phyloP scores from a whole-genome alignment of 2,113 vertebrate genomes.

The Sinocyclocheilus anshuiensis region DNA sequence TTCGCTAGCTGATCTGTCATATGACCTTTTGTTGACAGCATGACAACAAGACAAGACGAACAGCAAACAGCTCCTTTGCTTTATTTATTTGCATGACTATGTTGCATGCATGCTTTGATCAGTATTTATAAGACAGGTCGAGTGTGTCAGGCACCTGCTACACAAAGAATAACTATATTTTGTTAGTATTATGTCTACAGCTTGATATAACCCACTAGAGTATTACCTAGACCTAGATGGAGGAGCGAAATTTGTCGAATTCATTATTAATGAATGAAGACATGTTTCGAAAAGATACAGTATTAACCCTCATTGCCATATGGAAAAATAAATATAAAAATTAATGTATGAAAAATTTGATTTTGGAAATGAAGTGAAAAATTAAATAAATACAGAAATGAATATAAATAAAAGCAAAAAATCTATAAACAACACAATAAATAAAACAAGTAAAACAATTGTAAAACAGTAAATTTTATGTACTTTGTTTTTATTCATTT shows the following conservation, averaged over 20 bases:
- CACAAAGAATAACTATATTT: neutral
- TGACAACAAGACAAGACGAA: neutral
- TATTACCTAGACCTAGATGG: neutral
- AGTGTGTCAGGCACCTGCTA: neutral
- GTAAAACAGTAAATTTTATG: neutral
- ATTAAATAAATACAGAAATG: neutral
- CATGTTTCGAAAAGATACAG: neutral
- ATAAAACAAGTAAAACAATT: neutral
- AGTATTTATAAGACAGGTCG: neutral
- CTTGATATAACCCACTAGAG: neutral
- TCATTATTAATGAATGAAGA: neutral
- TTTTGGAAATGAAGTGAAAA: neutral
- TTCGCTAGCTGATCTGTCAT: constrained; percentile 11
- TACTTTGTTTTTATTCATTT: neutral
- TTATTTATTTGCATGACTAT: neutral
- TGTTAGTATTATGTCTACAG: neutral
- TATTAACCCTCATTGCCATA: neutral
- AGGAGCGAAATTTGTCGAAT: neutral
- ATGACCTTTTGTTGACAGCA: constrained; percentile 30
- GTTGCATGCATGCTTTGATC: neutral
- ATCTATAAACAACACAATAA: neutral
- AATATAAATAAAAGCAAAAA: neutral
- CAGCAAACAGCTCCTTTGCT: neutral
- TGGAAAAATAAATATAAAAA: neutral
- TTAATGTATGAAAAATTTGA: neutral